Base-by-base conservation (phyloP, 2,888 invertebrate species). In the Gortyna flavago region DNA sequence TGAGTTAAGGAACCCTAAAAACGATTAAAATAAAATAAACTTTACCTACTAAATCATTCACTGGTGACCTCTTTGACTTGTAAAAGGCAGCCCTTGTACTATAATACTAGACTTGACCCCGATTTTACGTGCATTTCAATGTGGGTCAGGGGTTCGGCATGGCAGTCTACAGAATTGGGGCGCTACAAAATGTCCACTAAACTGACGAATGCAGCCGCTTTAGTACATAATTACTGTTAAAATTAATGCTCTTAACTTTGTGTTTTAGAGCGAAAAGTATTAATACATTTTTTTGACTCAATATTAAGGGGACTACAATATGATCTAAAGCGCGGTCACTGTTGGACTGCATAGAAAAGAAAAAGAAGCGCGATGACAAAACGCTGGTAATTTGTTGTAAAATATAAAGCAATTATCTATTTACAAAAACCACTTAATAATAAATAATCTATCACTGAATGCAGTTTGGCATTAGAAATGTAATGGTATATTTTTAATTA, bases 91-190 rank as follows among this genome's bases (percentile, higher is more conserved):
- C 84, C 76, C 72, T 86, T 80, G 78, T 80, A 88, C 85, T 62
- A 61, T 79, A 90, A 87, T 88, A 84, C 85, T 85, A 87, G 87
- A 83, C 86, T 88, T 87, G 90, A 89, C 91, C 91, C 86, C 84
- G 86, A 91, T 92, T 91, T 89, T 85, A 88, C 88, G 89, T 92
- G 90, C 89, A 90, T 89, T 89, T 89, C 88, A 85, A 93, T 93
- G 77, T 93, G 81, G 94, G 94, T 93, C 93, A 94, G 82, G 92
- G 92, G 88, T 90, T 86, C 81, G 71, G 48, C 16, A 44, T 44
- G 44, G 44, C 61, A 41, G 51, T 44, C 29, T 59, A 67, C 67
- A 80, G 79, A 93, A 90, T 86, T 91, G 89, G 92, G 92, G 89
- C 93, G 83, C 80, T 85, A 85, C 85, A 85, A 87, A 86, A 84